A percentile compares a stretch with the other conserved stretches of the same genome.
Evolutionary conservation across 2,113 vertebrate species (phyloP).

Genomic region (Anhinga rufa): DNA sequence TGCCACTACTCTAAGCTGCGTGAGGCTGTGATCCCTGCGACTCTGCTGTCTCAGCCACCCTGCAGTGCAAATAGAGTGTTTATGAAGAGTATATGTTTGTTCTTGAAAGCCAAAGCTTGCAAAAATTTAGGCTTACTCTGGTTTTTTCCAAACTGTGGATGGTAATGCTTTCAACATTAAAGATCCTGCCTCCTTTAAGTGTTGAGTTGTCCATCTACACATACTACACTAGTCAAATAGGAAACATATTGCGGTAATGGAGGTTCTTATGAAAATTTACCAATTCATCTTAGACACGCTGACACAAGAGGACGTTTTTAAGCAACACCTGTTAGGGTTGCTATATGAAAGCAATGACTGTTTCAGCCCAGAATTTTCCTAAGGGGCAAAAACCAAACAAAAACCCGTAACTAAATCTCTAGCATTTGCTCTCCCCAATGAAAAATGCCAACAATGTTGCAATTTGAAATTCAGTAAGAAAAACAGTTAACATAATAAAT

Average conservation of each 20-base stretch:
- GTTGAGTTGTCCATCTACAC: not conserved
- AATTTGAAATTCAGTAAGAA: not conserved
- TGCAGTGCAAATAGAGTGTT: slow-evolving; percentile 3
- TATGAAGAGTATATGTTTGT: not conserved
- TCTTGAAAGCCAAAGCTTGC: not conserved
- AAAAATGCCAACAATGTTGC: not conserved
- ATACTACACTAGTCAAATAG: not conserved
- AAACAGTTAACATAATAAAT: slow-evolving; percentile 2
- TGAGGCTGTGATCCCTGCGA: not conserved
- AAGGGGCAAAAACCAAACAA: not conserved
- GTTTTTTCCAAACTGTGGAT: not conserved
- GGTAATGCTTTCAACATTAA: slow-evolving; percentile 24
- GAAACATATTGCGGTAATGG: not conserved
- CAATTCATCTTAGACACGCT: not conserved
- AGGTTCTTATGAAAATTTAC: not conserved
- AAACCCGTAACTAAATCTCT: not conserved
- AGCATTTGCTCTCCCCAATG: not conserved
- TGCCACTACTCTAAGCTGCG: not conserved
- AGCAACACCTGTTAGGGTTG: not conserved
- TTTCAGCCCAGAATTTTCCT: not conserved
- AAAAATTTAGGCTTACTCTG: not conserved
- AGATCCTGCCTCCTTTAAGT: not conserved
- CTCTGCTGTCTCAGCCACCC: not conserved
- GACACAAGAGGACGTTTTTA: not conserved
- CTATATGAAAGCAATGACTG: not conserved